phyloP scores from a whole-genome alignment of 1,140 invertebrate species.

The Zaprionus taronus region DNA sequence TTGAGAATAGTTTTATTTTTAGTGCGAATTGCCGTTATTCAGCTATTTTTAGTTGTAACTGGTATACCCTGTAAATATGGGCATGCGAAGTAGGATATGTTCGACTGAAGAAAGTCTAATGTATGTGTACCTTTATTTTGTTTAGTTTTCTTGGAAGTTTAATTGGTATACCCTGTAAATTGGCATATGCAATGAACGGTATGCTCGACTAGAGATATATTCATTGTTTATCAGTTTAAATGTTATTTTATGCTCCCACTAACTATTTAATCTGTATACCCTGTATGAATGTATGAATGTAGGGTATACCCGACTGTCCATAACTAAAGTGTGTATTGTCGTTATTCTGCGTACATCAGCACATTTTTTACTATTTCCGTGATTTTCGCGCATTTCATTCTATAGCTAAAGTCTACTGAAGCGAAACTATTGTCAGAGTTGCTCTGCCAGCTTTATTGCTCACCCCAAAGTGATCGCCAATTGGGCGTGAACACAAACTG shows the following conservation, averaged over 20 bases:
- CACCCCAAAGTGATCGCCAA: conserved; percentile 14
- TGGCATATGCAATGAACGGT: background rate
- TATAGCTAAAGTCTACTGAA: conserved; percentile 37
- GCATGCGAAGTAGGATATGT: background rate
- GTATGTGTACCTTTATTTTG: background rate
- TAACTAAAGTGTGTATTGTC: too few relatives aligned
- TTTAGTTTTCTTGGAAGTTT: background rate
- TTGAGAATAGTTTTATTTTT: conserved; percentile 50
- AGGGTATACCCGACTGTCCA: background rate
- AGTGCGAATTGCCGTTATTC: background rate
- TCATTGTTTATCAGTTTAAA: too few relatives aligned
- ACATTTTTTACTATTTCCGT: conserved; percentile 3
- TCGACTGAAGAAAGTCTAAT: background rate
- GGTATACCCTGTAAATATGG: background rate
- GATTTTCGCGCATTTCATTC: conserved; percentile 37
- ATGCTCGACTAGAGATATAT: background rate
- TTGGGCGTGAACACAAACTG: conserved; percentile 35
- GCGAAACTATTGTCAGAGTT: conserved; percentile 42
- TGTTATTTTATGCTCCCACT: too few relatives aligned
- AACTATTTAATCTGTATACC: background rate
- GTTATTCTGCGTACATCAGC: too few relatives aligned
- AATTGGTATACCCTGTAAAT: background rate
- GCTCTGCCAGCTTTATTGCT: conserved; percentile 2
- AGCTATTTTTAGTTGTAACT: conserved; percentile 13
- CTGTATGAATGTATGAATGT: background rate